Evolutionary conservation across 2,797 vertebrate genomes (phyloP).

Genomic region (Philypnodon macrostomus): DNA sequence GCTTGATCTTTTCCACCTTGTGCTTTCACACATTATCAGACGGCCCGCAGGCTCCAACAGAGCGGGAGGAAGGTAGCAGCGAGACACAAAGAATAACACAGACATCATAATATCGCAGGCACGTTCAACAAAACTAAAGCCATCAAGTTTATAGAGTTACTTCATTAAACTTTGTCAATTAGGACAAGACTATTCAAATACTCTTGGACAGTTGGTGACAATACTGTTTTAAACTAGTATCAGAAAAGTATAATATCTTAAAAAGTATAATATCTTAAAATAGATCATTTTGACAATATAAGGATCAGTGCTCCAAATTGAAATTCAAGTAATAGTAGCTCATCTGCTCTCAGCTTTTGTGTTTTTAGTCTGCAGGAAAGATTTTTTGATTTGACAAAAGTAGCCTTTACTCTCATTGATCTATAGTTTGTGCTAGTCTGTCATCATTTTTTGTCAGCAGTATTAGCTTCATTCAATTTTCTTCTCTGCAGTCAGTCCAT

Average conservation of each 20-base stretch:
- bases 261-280: no score
- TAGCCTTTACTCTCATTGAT: constrained; percentile 45
- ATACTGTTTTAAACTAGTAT: no score
- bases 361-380: constrained; percentile 41
- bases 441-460: constrained; percentile 60
- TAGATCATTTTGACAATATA: no score
- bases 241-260: no score
- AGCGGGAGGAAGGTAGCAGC: constrained; percentile 27
- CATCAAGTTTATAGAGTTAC: neutral
- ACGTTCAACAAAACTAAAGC: constrained; percentile 8
- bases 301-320: no score
- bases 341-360: constrained; percentile 21
- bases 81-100: constrained; percentile 15
- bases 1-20: constrained; percentile 73
- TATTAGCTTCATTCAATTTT: constrained; percentile 68
- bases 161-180: constrained; percentile 3
- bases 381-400: constrained; percentile 56
- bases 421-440: constrained; percentile 63
- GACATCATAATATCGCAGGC: constrained; percentile 29
- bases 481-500: constrained; percentile 63
- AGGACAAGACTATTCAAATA: no score
- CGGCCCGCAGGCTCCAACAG: constrained; percentile 54
- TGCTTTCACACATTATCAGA: constrained; percentile 70
- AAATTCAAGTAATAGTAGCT: no score
- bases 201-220: no score